phyloP scores from a whole-genome alignment of 2,113 vertebrate genomes.

The Thermophis baileyi region DNA sequence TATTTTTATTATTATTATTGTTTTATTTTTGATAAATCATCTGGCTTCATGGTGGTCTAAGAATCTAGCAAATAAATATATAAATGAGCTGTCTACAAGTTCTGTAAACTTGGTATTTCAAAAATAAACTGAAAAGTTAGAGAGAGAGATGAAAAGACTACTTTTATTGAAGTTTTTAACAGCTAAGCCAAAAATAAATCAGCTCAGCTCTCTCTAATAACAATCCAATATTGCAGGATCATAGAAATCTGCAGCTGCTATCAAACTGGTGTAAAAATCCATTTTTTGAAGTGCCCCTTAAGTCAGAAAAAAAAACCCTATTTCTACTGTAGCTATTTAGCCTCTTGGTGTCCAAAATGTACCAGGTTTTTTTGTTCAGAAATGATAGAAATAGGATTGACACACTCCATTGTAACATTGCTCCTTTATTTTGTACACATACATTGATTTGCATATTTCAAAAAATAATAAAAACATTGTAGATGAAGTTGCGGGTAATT shows the following conservation, averaged over 20 bases:
- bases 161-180: not conserved
- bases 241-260: not conserved
- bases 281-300: not conserved
- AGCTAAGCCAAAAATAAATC: not conserved
- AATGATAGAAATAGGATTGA: not conserved
- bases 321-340: not conserved
- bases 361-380: not conserved
- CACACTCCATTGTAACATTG: not conserved
- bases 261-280: not conserved
- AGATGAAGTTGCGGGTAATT: not conserved
- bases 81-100: not conserved
- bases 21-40: not conserved
- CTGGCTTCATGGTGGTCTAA: not conserved
- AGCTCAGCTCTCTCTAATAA: not conserved
- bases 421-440: slow-evolving; percentile 22
- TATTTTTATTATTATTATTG: not conserved
- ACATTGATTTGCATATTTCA: slow-evolving; percentile 7
- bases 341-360: not conserved
- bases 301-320: not conserved
- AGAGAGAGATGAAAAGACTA: not conserved
- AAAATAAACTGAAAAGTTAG: not conserved
- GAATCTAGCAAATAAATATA: not conserved
- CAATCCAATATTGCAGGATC: not conserved
- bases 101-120: not conserved
- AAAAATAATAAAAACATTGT: slow-evolving; percentile 7